Evolutionary conservation across 2,113 vertebrate genomes (phyloP).

Genomic region (Dasyurus viverrinus): DNA sequence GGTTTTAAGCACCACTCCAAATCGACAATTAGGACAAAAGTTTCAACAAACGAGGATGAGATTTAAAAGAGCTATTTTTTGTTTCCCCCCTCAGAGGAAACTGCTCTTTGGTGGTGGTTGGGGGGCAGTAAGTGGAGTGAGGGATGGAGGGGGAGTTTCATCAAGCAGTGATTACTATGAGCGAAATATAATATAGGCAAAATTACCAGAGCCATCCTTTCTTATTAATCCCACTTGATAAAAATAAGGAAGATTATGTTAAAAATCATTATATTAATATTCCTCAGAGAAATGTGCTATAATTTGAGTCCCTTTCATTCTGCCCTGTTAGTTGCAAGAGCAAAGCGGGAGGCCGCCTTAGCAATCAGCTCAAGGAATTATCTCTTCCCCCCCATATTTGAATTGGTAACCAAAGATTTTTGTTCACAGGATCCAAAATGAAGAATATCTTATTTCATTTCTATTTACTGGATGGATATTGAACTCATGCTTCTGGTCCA

Average conservation of each 20-base stretch:
- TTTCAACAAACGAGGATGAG: slow-evolving; percentile 68
- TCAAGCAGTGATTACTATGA: slow-evolving; percentile 56
- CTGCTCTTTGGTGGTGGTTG: background rate
- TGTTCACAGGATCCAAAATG: slow-evolving; percentile 81
- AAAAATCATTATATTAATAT: slow-evolving; percentile 81
- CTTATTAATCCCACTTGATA: slow-evolving; percentile 72
- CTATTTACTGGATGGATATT: slow-evolving; percentile 51
- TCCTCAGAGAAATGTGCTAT: slow-evolving; percentile 70
- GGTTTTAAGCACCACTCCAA: background rate
- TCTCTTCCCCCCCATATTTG: slow-evolving; percentile 75
- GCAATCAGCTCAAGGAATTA: slow-evolving; percentile 83
- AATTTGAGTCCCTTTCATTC: slow-evolving; percentile 73
- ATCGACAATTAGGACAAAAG: background rate
- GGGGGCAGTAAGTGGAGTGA: background rate
- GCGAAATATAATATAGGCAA: slow-evolving; percentile 63
- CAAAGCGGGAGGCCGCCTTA: slow-evolving; percentile 76
- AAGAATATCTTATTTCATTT: slow-evolving; percentile 56
- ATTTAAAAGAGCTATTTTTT: slow-evolving; percentile 14
- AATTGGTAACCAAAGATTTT: slow-evolving; percentile 78
- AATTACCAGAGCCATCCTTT: slow-evolving; percentile 67
- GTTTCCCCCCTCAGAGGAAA: background rate
- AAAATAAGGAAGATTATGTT: slow-evolving; percentile 71
- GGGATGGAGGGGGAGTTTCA: slow-evolving; percentile 28
- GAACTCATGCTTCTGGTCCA: slow-evolving; percentile 60
- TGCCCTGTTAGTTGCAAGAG: slow-evolving; percentile 81